Conservation (phyloP, 2,888 invertebrate genomes). For the Drosophila prostipennis region DNA sequence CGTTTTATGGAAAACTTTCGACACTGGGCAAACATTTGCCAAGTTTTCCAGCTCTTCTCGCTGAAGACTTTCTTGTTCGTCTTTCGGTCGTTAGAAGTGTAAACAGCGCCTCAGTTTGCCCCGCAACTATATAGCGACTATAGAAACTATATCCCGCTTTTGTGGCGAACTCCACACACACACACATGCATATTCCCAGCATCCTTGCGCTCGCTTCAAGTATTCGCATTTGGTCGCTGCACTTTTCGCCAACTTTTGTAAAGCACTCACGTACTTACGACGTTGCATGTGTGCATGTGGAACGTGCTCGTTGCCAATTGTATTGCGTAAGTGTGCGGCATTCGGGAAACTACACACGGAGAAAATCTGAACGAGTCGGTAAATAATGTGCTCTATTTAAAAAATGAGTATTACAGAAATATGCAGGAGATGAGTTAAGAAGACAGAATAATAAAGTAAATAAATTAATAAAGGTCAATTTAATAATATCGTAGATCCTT, state of each 20-base stretch:
- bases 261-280: conserved; percentile 52
- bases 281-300: conserved; percentile 31
- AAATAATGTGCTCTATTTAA: no score
- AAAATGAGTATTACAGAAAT: no score
- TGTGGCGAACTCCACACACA: conserved; percentile 24
- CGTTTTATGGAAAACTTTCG: conserved; percentile 32
- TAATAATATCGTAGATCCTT: no score
- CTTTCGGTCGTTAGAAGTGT: conserved; percentile 58
- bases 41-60: conserved; percentile 10
- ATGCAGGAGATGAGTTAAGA: no score
- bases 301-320: conserved; percentile 55
- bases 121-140: conserved; percentile 22
- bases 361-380: background rate
- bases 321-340: conserved; percentile 60
- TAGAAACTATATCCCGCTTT: conserved; percentile 13
- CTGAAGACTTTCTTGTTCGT: conserved; percentile 21
- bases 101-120: conserved; percentile 40
- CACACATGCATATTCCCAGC: background rate
- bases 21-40: conserved; percentile 33
- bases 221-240: conserved; percentile 32
- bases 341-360: conserved; percentile 35
- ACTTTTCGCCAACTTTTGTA: conserved; percentile 56
- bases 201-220: conserved; percentile 11
- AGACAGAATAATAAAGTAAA: no score
- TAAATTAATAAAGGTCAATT: no score